Conservation (phyloP, 2,113 vertebrate genomes). For the Chloropsis hardwickii region DNA sequence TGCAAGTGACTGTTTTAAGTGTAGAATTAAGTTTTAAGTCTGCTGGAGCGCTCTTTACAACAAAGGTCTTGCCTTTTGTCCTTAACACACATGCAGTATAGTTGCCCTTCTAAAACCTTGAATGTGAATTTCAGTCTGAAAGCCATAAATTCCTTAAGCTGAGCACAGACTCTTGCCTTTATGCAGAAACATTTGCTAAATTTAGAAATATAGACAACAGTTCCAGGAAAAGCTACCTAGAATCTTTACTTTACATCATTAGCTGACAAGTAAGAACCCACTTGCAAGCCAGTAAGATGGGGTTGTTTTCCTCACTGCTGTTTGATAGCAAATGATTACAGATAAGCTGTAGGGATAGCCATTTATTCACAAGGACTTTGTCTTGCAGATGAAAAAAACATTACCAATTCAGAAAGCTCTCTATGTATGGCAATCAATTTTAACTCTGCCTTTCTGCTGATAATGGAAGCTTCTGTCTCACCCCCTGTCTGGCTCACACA, state of each 20-base stretch:
- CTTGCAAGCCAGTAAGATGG: neutral
- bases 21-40: neutral
- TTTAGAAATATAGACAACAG: neutral
- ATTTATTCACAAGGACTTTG: slow-evolving; percentile 34
- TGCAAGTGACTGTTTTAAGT: neutral
- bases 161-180: neutral
- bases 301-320: neutral
- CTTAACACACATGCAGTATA: neutral
- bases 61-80: neutral
- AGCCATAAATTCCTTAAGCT: neutral
- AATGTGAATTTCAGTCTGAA: neutral
- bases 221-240: neutral
- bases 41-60: neutral
- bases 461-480: slow-evolving; percentile 48
- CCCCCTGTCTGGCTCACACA: neutral
- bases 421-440: slow-evolving; percentile 26
- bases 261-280: neutral
- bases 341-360: slow-evolving; percentile 35
- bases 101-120: neutral
- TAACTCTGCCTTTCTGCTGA: slow-evolving; percentile 31
- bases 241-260: neutral
- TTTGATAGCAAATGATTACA: slow-evolving; percentile 49
- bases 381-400: slow-evolving; percentile 4
- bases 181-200: neutral
- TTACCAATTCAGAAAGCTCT: slow-evolving; percentile 18